Percentiles rank a stretch among this genome's conserved stretches.
Conservation (phyloP, 2,113 vertebrate species). For the Falco punctatus region DNA sequence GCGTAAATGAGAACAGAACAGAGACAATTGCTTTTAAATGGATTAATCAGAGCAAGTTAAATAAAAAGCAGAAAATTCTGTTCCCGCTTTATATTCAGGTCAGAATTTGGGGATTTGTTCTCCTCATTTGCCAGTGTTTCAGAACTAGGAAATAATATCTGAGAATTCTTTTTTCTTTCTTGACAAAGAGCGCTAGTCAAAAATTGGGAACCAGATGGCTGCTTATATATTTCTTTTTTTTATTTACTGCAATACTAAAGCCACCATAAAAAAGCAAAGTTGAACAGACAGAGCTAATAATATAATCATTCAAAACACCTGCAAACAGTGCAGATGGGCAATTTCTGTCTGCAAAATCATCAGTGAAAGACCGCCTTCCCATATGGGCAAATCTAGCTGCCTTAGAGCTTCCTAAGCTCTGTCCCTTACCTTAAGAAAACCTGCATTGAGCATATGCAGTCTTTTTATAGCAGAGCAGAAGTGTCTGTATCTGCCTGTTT, state of each 20-base stretch:
- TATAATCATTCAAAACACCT: constrained; percentile 99
- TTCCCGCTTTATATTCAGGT: constrained; percentile 44
- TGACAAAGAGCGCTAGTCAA: constrained; percentile 76
- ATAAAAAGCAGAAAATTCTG: constrained; percentile 54
- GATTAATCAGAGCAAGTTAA: constrained; percentile 60
- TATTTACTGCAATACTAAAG: constrained; percentile 88
- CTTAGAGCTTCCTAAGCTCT: constrained; percentile 77
- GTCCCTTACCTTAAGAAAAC: constrained; percentile 87
- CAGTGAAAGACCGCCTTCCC: constrained; percentile 88
- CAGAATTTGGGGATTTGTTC: constrained; percentile 53
- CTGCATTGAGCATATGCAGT: constrained; percentile 83
- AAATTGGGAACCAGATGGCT: constrained; percentile 88
- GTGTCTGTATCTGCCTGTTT: constrained; percentile 77
- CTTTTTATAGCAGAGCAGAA: constrained; percentile 83
- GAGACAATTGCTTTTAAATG: constrained; percentile 58
- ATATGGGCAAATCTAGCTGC: constrained; percentile 91
- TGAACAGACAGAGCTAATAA: constrained; percentile 98
- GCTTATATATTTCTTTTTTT: constrained; percentile 88
- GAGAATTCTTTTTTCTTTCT: constrained; percentile 67
- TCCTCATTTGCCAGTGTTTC: constrained; percentile 47
- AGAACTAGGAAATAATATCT: constrained; percentile 60
- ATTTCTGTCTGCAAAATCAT: constrained; percentile 91
- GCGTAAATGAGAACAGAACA: constrained; percentile 11
- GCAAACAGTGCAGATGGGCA: constrained; percentile 96
- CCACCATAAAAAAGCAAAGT: constrained; percentile 94